Base-by-base conservation (phyloP, 2,113 vertebrate species). In the Eulemur macaco region DNA sequence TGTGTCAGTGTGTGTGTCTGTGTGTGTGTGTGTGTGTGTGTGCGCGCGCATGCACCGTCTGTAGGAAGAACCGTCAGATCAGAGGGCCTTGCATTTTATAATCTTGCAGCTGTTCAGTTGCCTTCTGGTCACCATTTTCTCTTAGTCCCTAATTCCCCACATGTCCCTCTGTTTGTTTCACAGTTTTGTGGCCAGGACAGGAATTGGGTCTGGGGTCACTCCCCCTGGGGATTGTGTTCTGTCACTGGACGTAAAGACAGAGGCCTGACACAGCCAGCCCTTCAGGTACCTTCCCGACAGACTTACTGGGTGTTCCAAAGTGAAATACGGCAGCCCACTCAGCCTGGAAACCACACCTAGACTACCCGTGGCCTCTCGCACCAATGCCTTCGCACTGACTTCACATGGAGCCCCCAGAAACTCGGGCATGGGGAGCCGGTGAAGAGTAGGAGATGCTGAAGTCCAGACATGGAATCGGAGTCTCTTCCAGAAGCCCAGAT, bases 401-500 rank as follows among this genome's bases (percentile, higher is more conserved):
- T 87, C 42, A 80, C 37, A 2, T 0, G 37, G 60, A 58, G 14
- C 25, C 20, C 68, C 29, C 50, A 37, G 56, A 81, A 82, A 45
- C 15, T 31, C 1, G 15, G 31, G n/a, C 6, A 6, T 25, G 6
- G n/a, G 54, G 54, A 50, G 21, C 17, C 27, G 25, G 50, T 15
- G 27, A 21, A 1, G 27, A 15, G 9, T 2, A 27, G 27, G 5
- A 56, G 39, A 34, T 31, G 31, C 34, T 25, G 9, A 31, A 15
- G 58, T 39, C 18, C 10, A 0, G 47, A 45, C 1, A 2, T 2
- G 27, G 68, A 34, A 14, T 4, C 4, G 5, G 20, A 76, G 50
- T 56, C 66, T 42, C 8, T 34, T 63, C 68, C 68, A 20, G 20
- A 42, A 50, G 45, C 71, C 17, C 20, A 14, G n/a, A 18, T 5